Conservation (phyloP, 2,888 invertebrate genomes). For the Acronicta leporina region DNA sequence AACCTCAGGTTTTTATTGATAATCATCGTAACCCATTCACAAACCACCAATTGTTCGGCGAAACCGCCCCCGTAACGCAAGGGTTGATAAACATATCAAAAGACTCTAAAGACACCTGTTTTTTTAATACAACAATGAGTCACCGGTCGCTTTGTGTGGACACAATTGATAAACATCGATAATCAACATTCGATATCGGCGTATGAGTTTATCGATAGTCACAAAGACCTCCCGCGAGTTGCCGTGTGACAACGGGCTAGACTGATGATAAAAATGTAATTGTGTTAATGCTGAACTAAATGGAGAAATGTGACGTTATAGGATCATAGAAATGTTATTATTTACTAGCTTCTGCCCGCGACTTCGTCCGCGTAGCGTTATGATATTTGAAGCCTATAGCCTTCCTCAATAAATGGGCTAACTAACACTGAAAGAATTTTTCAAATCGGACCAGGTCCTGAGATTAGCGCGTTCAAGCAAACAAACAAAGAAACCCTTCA, state of each 20-base stretch:
- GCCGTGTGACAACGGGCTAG: conserved; percentile 57
- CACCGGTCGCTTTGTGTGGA: conserved; percentile 75
- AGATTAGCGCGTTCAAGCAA: too few relatives aligned
- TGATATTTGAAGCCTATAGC: too few relatives aligned
- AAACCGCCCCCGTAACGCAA: conserved; percentile 84
- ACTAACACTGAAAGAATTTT: too few relatives aligned
- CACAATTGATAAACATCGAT: conserved; percentile 84
- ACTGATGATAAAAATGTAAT: conserved; percentile 43
- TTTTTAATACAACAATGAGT: conserved; percentile 78
- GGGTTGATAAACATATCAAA: conserved; percentile 89
- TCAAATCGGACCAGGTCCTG: too few relatives aligned
- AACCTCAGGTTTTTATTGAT: conserved; percentile 82
- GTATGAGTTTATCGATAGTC: conserved; percentile 70
- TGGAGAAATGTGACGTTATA: conserved; percentile 11
- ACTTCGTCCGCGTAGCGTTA: too few relatives aligned
- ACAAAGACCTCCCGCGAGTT: conserved; percentile 80
- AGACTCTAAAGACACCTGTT: conserved; percentile 83
- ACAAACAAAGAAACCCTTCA: too few relatives aligned
- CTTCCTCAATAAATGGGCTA: too few relatives aligned
- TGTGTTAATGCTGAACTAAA: conserved; percentile 32
- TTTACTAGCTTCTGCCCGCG: too few relatives aligned
- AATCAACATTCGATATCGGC: conserved; percentile 79
- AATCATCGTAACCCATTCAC: conserved; percentile 83
- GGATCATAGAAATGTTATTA: neutral
- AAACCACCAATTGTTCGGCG: conserved; percentile 78